Base-by-base conservation (phyloP, 53 echinoderm and acorn worm genomes). In the Zoroaster sp. region DNA sequence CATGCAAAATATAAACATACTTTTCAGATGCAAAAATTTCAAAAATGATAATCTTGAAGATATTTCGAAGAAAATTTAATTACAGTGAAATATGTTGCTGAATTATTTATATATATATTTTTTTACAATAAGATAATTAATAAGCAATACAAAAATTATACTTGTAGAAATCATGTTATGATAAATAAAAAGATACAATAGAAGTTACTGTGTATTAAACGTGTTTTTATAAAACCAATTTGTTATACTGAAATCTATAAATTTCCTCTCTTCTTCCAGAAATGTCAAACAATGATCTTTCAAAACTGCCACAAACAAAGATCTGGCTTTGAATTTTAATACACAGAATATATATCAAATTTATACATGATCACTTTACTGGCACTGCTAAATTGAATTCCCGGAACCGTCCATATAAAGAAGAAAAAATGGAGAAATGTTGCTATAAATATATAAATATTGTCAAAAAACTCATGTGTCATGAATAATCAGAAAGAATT, bases 371-470 rank as follows among this genome's bases (percentile, higher is more conserved):
- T 59, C 25, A 25, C 28, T 1, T 59, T 3, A 25, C 11, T 59
- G n/a, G n/a, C 12, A 59, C 1, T 28, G 21, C 8, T 59, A n/a
- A n/a, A n/a, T n/a, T 21, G 28, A 59, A 59, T 23, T 25, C 63
- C 63, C 63, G 28, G 63, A 21, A 59, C 63, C 63, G 28, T 23
- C 23, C 23, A 76, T 6, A 77, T 28, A 49, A n/a, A 77, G 34
- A 53, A 39, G 49, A 77, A 47, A 17, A 77, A 17, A 23, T n/a
- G 25, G 11, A 53, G 33, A 18, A 41, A 55, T 80, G 80, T 55
- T 55, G 80, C 31, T 77, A 5, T 77, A 80, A 36, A 28, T 49
- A 77, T 77, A 77, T 46, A 77, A 46, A 53, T 77, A 77, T 77
- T 32, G 46, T 13, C 31, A n/a, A n/a, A n/a, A n/a, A n/a, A n/a